Evolutionary conservation across 1,140 invertebrate species (phyloP).

Genomic region (Orchestia grillus): DNA sequence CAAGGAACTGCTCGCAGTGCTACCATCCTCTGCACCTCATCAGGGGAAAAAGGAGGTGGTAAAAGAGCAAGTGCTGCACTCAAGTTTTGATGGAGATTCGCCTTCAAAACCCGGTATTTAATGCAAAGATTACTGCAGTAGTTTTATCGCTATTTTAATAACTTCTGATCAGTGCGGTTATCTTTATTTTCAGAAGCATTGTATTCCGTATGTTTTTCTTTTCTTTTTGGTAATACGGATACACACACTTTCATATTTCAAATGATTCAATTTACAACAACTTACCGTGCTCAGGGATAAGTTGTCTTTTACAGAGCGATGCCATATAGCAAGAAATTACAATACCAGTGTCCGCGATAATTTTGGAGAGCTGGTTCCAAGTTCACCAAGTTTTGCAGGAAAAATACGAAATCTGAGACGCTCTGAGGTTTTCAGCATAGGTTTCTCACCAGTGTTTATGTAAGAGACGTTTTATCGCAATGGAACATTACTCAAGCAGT

Average conservation of each 20-base stretch:
- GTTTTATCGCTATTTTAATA: neutral
- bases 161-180: neutral
- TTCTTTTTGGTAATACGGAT: neutral
- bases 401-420: neutral
- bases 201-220: neutral
- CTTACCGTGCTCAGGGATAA: neutral
- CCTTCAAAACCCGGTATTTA: neutral
- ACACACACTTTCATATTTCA: neutral
- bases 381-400: neutral
- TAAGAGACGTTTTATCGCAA: neutral
- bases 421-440: neutral
- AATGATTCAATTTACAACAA: neutral
- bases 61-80: too few relatives aligned
- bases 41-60: neutral
- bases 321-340: neutral
- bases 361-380: neutral
- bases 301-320: neutral
- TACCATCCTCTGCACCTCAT: neutral
- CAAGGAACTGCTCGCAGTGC: neutral
- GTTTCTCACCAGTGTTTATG: neutral
- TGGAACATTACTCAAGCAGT: neutral
- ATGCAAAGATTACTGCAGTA: neutral
- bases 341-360: neutral
- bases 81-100: too few relatives aligned
- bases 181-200: neutral